Evolutionary conservation across 2,888 invertebrate genomes (phyloP).

Genomic region (Tenthredo distinguenda): DNA sequence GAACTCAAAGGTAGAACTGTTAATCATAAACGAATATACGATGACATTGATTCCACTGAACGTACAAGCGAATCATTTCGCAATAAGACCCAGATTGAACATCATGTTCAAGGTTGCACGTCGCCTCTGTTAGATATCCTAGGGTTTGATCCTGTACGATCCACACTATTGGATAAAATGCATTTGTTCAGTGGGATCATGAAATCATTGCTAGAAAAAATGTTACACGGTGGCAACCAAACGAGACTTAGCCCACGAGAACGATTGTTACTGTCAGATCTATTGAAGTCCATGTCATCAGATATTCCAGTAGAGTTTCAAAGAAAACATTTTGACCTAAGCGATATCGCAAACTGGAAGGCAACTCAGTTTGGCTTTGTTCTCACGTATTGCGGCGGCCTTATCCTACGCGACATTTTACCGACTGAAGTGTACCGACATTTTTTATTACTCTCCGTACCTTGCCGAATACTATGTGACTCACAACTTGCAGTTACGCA

Average conservation of each 20-base stretch:
- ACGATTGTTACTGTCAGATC: not conserved
- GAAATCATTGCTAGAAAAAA: constrained; percentile 50
- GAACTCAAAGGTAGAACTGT: constrained; percentile 30
- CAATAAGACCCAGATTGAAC: constrained; percentile 31
- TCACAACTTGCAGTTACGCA: constrained; percentile 16
- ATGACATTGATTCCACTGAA: not conserved
- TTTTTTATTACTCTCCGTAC: constrained; percentile 47
- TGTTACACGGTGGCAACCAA: not conserved
- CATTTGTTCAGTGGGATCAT: constrained; percentile 46
- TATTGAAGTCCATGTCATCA: constrained; percentile 2
- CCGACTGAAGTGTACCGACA: constrained; percentile 34
- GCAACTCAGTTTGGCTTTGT: constrained; percentile 59
- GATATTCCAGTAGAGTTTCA: constrained; percentile 59
- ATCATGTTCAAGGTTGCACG: constrained; percentile 45
- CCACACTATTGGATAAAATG: constrained; percentile 52
- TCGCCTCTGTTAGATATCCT: constrained; percentile 49
- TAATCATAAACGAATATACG: constrained; percentile 48
- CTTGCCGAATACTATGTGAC: constrained; percentile 51
- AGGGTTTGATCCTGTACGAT: constrained; percentile 39
- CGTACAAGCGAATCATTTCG: constrained; percentile 48
- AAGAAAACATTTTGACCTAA: constrained; percentile 54
- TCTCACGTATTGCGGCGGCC: constrained; percentile 53
- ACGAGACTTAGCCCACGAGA: not conserved
- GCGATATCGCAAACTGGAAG: constrained; percentile 55
- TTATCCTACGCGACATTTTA: constrained; percentile 37